Conservation (phyloP, 2,888 invertebrate genomes). For the Cheilosia pagana region DNA sequence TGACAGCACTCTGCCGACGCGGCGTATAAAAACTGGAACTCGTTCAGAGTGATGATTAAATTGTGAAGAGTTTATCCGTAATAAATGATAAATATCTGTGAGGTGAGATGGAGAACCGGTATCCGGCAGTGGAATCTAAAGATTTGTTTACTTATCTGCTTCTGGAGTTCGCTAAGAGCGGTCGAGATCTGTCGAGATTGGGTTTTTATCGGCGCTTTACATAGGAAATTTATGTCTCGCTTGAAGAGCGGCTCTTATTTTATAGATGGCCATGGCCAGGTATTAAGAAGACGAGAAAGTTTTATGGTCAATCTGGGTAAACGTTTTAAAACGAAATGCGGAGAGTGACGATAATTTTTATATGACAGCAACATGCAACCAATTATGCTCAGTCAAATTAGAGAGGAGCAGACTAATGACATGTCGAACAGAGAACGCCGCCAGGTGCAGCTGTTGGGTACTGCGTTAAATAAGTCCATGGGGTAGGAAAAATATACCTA, state of each 20-base stretch:
- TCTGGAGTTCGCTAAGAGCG: slow-evolving; percentile 38
- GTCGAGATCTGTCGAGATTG: slow-evolving; percentile 6
- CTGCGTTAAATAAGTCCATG: neutral
- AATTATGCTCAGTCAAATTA: slow-evolving; percentile 14
- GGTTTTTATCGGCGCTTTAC: slow-evolving; percentile 30
- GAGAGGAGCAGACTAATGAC: slow-evolving; percentile 2
- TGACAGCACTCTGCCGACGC: neutral
- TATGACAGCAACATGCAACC: slow-evolving; percentile 13
- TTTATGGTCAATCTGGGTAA: neutral
- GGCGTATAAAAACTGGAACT: neutral
- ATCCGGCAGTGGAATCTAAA: slow-evolving; percentile 14
- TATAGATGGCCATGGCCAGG: neutral
- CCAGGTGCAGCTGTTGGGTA: slow-evolving; percentile 9
- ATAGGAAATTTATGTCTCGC: slow-evolving; percentile 33
- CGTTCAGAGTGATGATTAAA: slow-evolving; percentile 31
- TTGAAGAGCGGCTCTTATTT: neutral
- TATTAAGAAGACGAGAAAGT: neutral
- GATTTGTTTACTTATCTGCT: slow-evolving; percentile 47
- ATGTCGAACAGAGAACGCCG: slow-evolving; percentile 26
- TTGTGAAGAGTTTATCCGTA: slow-evolving; percentile 19
- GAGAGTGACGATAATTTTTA: neutral
- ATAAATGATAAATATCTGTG: slow-evolving; percentile 27
- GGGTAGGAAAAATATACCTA: neutral
- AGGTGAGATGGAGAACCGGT: slow-evolving; percentile 6
- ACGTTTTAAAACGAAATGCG: neutral